Evolutionary conservation across 2,113 vertebrate species (phyloP).

Genomic region (Phainopepla nitens): DNA sequence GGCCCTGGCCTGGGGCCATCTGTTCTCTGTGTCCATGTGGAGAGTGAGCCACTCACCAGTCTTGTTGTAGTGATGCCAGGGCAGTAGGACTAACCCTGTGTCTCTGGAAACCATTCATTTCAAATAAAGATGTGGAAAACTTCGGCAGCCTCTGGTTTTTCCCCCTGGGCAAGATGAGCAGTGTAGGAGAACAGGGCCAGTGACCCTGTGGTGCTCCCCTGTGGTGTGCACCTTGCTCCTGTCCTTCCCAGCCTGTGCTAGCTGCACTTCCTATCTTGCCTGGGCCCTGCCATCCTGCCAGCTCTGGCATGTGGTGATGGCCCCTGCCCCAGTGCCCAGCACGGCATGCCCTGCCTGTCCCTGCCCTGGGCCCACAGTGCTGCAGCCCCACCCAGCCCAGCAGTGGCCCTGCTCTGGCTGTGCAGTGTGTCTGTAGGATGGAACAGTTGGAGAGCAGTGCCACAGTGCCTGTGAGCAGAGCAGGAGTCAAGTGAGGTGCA

Average conservation of each 20-base stretch:
- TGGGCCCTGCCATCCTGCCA: background rate
- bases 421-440: rapidly evolving
- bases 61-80: conserved; percentile 64
- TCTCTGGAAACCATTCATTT: conserved; percentile 70
- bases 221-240: rapidly evolving
- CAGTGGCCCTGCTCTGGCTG: background rate
- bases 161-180: background rate
- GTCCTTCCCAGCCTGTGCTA: background rate
- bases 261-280: background rate
- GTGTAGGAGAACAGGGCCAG: background rate
- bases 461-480: background rate
- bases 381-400: background rate
- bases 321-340: background rate
- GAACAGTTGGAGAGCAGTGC: background rate
- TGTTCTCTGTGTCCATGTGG: conserved; percentile 63
- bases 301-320: background rate
- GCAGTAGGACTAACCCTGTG: conserved; percentile 35
- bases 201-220: background rate
- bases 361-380: background rate
- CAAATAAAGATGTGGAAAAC: conserved; percentile 66
- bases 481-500: background rate
- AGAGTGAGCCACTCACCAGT: conserved; percentile 58
- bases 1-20: conserved; percentile 20
- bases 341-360: background rate
- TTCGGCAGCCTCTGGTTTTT: background rate